Evolutionary conservation across 1,140 invertebrate species (phyloP), one percentile per base, ranked within the genome.

Genomic region (Meteorus sp.): DNA sequence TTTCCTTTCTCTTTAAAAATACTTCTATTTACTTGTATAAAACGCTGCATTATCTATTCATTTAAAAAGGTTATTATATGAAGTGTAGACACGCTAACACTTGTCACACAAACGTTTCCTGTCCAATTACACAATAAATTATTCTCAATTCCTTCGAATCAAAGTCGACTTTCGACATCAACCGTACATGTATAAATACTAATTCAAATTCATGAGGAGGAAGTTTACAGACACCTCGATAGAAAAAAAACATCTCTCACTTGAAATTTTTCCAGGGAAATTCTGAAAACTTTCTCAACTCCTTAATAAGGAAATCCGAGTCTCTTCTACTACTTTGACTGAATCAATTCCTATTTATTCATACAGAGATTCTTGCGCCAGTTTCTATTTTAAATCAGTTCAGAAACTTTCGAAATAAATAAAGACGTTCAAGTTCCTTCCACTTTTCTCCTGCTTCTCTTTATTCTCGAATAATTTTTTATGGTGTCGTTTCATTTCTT

Each of bases 211-310:
- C n/a, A n/a, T 29, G 4, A 29, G 4, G 9, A 39, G 8, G 3
- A 39, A 39, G 8, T 39, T 13, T 39, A 39, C 3, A 39, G 6
- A 33, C 13, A 39, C 15, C 15, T 39, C 15, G 8, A 39, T n/a
- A 39, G 8, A 11, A 39, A 13, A 39, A 39, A 39, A 39, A 4
- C 13, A 4, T 39, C 11, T 33, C 29, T 39, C 13, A n/a, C n/a
- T 3, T 44, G 1, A 23, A 44, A 25, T 33, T 35, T 47, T 22
- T 8, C 8, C 44, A 50, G 17, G 11, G 13, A 50, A 20, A 23
- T 33, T 48, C 19, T 8, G 35, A 45, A 20, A 35, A 50, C 45
- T 50, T 57, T 57, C 44, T n/a, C 33, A 57, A 47, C 29, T 19
- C 33, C 33, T 57, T 47, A 45, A 33, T 8, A 19, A 33, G n/a